Evolutionary conservation across 2,797 vertebrate species (phyloP), one percentile per base, ranked within the genome.

Genomic region (Acanthiza pusilla): DNA sequence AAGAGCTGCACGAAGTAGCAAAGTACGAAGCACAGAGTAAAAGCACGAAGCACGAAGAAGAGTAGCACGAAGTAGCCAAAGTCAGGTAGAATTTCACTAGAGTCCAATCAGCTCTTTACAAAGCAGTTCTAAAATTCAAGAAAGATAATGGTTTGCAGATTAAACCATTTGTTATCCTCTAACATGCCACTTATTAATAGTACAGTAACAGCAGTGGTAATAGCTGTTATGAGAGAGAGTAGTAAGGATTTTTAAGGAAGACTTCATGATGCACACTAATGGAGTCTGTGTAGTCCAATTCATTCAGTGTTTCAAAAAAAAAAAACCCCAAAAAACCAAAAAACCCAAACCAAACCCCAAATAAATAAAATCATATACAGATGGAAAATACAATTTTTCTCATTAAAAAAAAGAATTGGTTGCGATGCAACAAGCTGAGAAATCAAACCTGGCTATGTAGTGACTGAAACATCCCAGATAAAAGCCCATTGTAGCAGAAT

Each of bases 321-420:
- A 79, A 67, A 5, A 47, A 10, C 4, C 8, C 12, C 18, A 12
- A 2, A 55, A 70, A 47, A 8, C 7, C 8, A 32, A 73, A 67
- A 14, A 6, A 0, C 16, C 25, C 36, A 48, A 63, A 19, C 8
- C 14, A 48, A 51, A 2, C 3, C 4, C 4, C 23, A 43, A 70
- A 76, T 30, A 17, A 63, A 30, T 43, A 66, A 76, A 87, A 60
- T 76, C 4, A 12, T 40, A 40, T 71, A 74, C 32, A 67, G 6
- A 10, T n/a, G 51, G 27, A 85, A 93, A 93, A 75, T 26, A 16
- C 3, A 7, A 10, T 1, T 2, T 79, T 89, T 85, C 40, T 47
- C 5, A 16, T 17, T 8, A 47, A 80, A 63, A 85, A 34, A 63
- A 85, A 34, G 4, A 38, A 18, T 57, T 60, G 5, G 0, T 53